Conservation (phyloP, 1,140 invertebrate species). For the Drosophila kurseongensis region DNA sequence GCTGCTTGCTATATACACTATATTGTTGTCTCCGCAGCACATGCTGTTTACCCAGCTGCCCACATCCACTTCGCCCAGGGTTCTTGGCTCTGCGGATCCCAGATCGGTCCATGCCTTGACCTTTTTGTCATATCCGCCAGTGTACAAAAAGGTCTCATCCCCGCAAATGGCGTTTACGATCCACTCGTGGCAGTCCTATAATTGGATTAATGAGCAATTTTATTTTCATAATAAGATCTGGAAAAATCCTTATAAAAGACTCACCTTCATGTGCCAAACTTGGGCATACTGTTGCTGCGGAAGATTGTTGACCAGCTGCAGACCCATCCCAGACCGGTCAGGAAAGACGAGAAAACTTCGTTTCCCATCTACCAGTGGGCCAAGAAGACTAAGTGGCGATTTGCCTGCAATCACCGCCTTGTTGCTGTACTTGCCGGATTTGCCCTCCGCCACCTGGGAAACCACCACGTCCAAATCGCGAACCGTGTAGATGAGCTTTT, state of each 20-base stretch:
- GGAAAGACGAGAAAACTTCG: conserved; percentile 68
- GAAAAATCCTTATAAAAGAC: neutral
- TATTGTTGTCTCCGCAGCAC: conserved; percentile 65
- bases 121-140: conserved; percentile 79
- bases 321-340: conserved; percentile 78
- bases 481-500: conserved; percentile 73
- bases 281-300: conserved; percentile 51
- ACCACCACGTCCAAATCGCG: conserved; percentile 77
- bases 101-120: conserved; percentile 79
- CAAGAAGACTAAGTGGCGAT: conserved; percentile 70
- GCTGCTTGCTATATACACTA: conserved; percentile 67
- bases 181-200: conserved; percentile 75
- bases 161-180: conserved; percentile 80
- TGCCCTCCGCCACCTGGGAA: conserved; percentile 62
- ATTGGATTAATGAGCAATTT: neutral
- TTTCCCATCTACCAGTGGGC: conserved; percentile 51
- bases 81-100: conserved; percentile 37
- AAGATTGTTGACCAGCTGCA: conserved; percentile 67
- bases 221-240: neutral
- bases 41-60: conserved; percentile 71
- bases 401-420: conserved; percentile 76
- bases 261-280: conserved; percentile 68
- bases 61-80: conserved; percentile 67
- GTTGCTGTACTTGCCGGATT: conserved; percentile 78
- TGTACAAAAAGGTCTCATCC: conserved; percentile 59